Percentiles rank a stretch among this genome's conserved stretches.
Evolutionary conservation across 2,797 vertebrate genomes (phyloP).

Genomic region (Chelon auratus): DNA sequence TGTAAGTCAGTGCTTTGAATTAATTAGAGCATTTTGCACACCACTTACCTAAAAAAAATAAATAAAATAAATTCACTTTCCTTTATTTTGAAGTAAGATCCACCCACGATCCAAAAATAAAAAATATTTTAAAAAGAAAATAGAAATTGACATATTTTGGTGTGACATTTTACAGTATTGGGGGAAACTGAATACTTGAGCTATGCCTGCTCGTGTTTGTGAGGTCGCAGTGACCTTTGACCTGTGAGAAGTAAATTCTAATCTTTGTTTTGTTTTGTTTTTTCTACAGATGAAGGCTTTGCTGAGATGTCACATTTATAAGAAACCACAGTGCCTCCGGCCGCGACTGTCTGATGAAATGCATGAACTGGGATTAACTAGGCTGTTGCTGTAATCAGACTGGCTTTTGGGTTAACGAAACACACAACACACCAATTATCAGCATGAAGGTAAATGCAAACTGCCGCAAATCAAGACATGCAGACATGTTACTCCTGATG

Average conservation of each 20-base stretch:
- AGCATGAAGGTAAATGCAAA: constrained; percentile 36
- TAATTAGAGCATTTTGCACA: background rate
- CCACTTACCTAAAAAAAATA: background rate
- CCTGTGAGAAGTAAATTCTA: too few species aligned
- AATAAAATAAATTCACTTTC: background rate
- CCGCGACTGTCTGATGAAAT: background rate
- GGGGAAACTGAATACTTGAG: too few species aligned
- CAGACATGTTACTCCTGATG: constrained; percentile 27
- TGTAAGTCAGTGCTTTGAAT: background rate
- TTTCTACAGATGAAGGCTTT: too few species aligned
- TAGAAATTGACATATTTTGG: background rate
- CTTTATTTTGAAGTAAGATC: background rate
- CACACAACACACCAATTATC: constrained; percentile 13
- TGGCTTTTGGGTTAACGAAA: constrained; percentile 18
- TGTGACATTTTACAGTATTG: too few species aligned
- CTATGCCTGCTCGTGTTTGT: too few species aligned
- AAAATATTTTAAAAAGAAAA: too few species aligned
- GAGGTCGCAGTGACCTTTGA: background rate
- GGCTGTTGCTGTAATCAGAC: constrained; percentile 1
- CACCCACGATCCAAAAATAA: background rate
- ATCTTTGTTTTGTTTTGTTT: too few species aligned
- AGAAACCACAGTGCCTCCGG: background rate
- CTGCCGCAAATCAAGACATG: constrained; percentile 36
- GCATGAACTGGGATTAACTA: background rate
- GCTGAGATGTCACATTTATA: too few species aligned